phyloP scores from a whole-genome alignment of 2,888 invertebrate genomes.

The Aspidapion aeneum region DNA sequence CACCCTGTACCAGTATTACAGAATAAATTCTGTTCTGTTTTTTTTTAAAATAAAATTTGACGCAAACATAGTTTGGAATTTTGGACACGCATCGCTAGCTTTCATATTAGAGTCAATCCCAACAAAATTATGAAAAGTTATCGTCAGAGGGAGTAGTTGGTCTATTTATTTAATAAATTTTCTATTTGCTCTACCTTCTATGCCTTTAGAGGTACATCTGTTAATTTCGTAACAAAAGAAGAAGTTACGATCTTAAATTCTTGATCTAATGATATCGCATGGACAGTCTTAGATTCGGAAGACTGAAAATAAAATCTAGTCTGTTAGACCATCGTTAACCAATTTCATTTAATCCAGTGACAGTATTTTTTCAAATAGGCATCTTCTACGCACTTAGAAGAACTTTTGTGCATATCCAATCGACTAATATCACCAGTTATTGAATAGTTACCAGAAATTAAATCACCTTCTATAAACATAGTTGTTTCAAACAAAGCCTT shows the following conservation, averaged over 20 bases:
- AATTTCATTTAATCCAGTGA: slow-evolving; percentile 48
- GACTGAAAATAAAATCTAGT: too few relatives aligned
- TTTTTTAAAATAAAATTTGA: slow-evolving; percentile 53
- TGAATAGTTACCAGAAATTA: slow-evolving; percentile 39
- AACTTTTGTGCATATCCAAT: slow-evolving; percentile 52
- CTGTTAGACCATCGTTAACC: too few relatives aligned
- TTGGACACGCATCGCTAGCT: slow-evolving; percentile 55
- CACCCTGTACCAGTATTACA: slow-evolving; percentile 58
- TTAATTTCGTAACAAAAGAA: too few relatives aligned
- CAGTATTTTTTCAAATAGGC: slow-evolving; percentile 57
- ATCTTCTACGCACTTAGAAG: slow-evolving; percentile 53
- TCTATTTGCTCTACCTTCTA: too few relatives aligned
- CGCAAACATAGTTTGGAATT: slow-evolving; percentile 61
- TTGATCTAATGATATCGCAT: too few relatives aligned
- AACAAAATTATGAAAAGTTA: slow-evolving; percentile 58
- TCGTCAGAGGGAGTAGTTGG: slow-evolving; percentile 76
- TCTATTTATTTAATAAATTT: slow-evolving; percentile 59
- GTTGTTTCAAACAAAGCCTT: slow-evolving; percentile 70
- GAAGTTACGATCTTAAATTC: too few relatives aligned
- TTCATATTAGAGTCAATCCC: slow-evolving; percentile 38
- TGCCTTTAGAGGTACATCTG: too few relatives aligned
- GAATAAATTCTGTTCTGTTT: slow-evolving; percentile 72
- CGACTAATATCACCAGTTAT: slow-evolving; percentile 62
- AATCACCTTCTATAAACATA: slow-evolving; percentile 48
- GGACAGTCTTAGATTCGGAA: too few relatives aligned